Evolutionary conservation across 2,113 vertebrate species (phyloP).

Genomic region (Argyrosomus japonicus): DNA sequence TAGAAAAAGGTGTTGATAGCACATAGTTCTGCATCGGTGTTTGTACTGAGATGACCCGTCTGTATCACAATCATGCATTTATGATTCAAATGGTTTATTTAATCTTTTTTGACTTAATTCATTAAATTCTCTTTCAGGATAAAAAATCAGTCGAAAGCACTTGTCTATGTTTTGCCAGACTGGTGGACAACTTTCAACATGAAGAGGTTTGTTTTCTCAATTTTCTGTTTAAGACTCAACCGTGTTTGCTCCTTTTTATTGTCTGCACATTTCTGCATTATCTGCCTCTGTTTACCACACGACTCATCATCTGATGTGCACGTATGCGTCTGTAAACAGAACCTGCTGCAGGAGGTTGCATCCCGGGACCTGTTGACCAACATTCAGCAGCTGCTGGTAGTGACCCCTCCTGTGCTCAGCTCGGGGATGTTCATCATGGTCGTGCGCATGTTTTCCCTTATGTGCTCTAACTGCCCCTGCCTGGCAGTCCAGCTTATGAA

Average conservation of each 20-base stretch:
- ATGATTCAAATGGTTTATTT: not conserved
- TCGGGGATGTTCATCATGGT: constrained; percentile 99
- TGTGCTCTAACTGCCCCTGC: constrained; percentile 98
- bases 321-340: constrained; percentile 80
- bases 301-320: not conserved
- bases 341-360: constrained; percentile 97
- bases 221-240: not conserved
- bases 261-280: not conserved
- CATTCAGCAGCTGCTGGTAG: constrained; percentile 97
- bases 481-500: constrained; percentile 99
- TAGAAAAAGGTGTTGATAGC: not conserved
- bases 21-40: not conserved
- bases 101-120: not conserved
- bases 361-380: constrained; percentile 97
- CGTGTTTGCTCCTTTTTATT: not conserved
- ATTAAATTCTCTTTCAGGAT: constrained; percentile 83
- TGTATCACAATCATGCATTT: not conserved
- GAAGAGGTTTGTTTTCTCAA: constrained; percentile 89
- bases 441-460: constrained; percentile 99
- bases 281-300: not conserved
- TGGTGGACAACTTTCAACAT: constrained; percentile 99
- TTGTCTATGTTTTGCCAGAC: constrained; percentile 98
- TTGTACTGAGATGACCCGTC: not conserved
- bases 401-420: constrained; percentile 97
- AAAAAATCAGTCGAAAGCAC: constrained; percentile 99